Evolutionary conservation across 1,140 invertebrate genomes (phyloP), one percentile per base, ranked within the genome.

Genomic region (Drosophila chauvacae): DNA sequence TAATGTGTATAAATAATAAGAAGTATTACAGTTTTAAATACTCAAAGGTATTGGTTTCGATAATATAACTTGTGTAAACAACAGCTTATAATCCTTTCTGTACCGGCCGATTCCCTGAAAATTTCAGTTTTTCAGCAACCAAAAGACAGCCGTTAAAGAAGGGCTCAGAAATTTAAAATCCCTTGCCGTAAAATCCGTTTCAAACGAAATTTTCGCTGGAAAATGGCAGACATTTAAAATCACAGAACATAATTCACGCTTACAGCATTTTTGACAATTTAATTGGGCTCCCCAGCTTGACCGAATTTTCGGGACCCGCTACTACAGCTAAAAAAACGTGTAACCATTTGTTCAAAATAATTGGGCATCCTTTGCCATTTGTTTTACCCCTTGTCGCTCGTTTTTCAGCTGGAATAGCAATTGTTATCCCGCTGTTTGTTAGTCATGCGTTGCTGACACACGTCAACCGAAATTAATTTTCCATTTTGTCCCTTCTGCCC

Each of bases 401-500:
- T 70, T 81, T 76, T 81, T 81, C 69, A 78, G 50, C 64, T 63
- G 72, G 74, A 75, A 64, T 70, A 51, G 60, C 59, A 79, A 66
- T 48, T 77, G 71, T 59, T 66, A 28, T 65, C 70, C 41, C 39
- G 50, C 30, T 73, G 42, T 75, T 77, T 41, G 58, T 69, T 65
- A 69, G 80, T 62, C 80, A 82, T 82, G 83, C 76, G 68, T 66
- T 64, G 59, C 63, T 80, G 83, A 80, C 83, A 87, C 64, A 82
- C 81, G 83, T 87, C 83, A 80, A 83, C 64, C 59, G 55, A 77
- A 87, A 87, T 87, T 87, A 87, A 87, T 80, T 87, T 77, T 57
- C 68, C 69, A 69, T 76, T 66, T 71, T 23, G 66, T 65, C 65
- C 69, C 50, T 55, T 68, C 28, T 9, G 13, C 5, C 44, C 26